These are phyloP conservation scores for Meloidogyne chitwoodi DNA, from an alignment of 1,140 invertebrate genomes.

Conservation along the genomic window DNA sequence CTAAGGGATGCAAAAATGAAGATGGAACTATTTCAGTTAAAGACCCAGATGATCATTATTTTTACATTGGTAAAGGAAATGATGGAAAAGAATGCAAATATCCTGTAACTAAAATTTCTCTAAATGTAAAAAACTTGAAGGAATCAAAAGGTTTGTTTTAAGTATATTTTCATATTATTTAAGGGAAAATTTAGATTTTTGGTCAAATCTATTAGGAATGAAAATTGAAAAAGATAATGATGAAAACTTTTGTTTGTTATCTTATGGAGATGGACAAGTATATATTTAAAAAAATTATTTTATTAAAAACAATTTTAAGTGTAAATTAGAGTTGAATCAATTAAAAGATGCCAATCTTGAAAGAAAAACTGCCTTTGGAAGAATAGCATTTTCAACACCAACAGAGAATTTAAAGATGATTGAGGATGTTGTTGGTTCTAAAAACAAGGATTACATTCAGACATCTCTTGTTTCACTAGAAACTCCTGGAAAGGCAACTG, in stretches of 20 bases:
- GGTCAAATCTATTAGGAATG: conserved; percentile 47
- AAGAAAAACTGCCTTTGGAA: conserved; percentile 84
- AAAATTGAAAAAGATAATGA: conserved; percentile 25
- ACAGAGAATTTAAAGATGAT: conserved; percentile 68
- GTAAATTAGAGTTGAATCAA: conserved; percentile 39
- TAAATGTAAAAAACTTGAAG: conserved; percentile 74
- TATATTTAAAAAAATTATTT: neutral
- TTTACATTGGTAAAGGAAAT: conserved; percentile 74
- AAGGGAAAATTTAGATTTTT: conserved; percentile 41
- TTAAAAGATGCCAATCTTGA: conserved; percentile 66
- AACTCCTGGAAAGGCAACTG: conserved; percentile 91
- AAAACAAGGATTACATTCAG: conserved; percentile 71
- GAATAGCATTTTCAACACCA: conserved; percentile 61
- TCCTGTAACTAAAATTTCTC: conserved; percentile 75
- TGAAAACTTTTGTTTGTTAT: conserved; percentile 22
- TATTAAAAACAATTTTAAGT: conserved; percentile 29
- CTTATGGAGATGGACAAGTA: conserved; percentile 42
- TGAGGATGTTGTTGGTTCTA: conserved; percentile 72
- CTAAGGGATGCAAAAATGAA: neutral
- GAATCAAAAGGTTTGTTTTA: conserved; percentile 66
- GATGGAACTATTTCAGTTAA: conserved; percentile 64
- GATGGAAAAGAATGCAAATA: conserved; percentile 65
- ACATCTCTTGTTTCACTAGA: conserved; percentile 82
- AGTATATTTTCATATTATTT: neutral
- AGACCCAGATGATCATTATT: conserved; percentile 86